Evolutionary conservation across 2,888 invertebrate species (phyloP), one percentile per base, ranked within the genome.

Genomic region (Drosophila setosimentum): DNA sequence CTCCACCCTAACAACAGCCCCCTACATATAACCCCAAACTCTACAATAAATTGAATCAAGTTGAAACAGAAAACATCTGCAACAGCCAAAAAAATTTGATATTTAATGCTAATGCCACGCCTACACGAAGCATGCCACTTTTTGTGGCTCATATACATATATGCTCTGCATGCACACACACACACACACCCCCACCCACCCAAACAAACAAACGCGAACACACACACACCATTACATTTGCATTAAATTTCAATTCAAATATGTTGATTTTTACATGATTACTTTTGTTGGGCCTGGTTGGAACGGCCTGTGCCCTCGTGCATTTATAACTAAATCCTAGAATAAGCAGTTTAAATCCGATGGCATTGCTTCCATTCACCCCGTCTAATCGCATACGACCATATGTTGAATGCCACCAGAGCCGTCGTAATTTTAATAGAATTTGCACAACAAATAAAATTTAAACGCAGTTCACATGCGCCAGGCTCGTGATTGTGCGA

Each of bases 171-270:
- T 30, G 5, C 51, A 54, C 53, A 16, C 16, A 40, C 40, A 40
- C 40, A 48, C 35, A 54, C 27, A 40, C 33, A 54, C 54, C 62
- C 13, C 16, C 27, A 40, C 33, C 49, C 54, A 70, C 13, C 16
- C 57, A 45, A 42, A 57, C 18, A 24, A 55, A 60, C 35, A 61
- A 35, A 24, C 33, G 33, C n/a, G 11, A 33, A 53, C 6, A 30
- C 53, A n/a, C 58, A 11, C 45, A 16, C 24, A 48, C 74, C 57
- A 61, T 70, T 54, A 66, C 59, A 90, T 90, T 89, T 89, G 82
- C 90, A 87, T 90, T 89, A 87, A 90, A 87, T 81, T 90, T 89
- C 87, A 89, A 90, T 87, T 90, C 72, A 68, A 75, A 80, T 68
- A 76, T 80, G 72, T 51, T 55, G 40, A 62, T 66, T 80, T 84